phyloP scores from a whole-genome alignment of 2,113 vertebrate genomes.

The Barbus barbus region DNA sequence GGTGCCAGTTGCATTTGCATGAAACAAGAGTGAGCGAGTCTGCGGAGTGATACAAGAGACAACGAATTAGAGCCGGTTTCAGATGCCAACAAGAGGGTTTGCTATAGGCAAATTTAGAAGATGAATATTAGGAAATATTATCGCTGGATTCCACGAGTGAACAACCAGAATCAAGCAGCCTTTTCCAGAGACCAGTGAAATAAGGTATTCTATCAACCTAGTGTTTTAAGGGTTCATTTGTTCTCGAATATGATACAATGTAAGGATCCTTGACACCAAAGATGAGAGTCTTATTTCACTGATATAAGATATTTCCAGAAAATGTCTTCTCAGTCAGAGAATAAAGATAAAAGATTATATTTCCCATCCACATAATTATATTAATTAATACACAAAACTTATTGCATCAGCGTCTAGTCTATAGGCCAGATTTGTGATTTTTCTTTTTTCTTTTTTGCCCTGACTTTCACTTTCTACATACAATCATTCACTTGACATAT shows the following conservation, averaged over 20 bases:
- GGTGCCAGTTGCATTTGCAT: too few relatives aligned
- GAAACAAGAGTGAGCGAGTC: too few relatives aligned
- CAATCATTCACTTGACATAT: neutral
- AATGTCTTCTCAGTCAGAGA: neutral
- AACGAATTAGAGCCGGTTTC: neutral
- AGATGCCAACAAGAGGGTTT: neutral
- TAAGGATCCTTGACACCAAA: neutral
- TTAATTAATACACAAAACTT: neutral
- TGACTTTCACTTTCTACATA: neutral
- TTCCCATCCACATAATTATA: neutral
- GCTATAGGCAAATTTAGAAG: neutral
- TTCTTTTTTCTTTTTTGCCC: neutral
- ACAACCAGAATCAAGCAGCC: neutral
- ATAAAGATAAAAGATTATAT: neutral
- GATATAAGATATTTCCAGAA: neutral
- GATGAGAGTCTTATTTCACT: neutral
- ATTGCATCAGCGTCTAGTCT: neutral
- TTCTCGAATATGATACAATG: neutral
- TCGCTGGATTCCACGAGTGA: neutral
- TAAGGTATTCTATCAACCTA: neutral
- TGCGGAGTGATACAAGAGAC: neutral
- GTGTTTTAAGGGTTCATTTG: too few relatives aligned
- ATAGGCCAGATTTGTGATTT: neutral
- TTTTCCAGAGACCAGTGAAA: neutral
- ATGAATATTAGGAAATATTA: neutral